A percentile compares a stretch with the other conserved stretches of the same genome.
Evolutionary conservation across 2,797 vertebrate genomes (phyloP).

Genomic region (Micromesistius poutassou): DNA sequence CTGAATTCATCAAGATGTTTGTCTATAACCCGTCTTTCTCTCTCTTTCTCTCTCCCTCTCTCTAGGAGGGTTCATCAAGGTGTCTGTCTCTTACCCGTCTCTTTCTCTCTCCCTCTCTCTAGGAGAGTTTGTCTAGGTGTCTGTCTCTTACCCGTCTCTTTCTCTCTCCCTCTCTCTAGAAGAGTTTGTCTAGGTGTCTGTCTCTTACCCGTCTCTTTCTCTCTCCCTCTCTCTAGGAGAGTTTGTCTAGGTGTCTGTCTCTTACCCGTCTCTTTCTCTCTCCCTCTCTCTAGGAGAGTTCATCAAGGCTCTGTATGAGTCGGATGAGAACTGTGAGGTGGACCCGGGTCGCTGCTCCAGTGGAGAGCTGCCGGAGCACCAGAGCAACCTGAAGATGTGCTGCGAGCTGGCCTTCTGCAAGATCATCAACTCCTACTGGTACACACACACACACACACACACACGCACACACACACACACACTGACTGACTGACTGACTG

Average conservation of each 20-base stretch:
- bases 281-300: conserved; percentile 80
- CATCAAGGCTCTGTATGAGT: conserved; percentile 94
- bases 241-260: not conserved
- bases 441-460: conserved; percentile 4
- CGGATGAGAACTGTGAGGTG: conserved; percentile 94
- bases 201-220: too few relatives aligned
- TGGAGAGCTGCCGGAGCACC: conserved; percentile 83
- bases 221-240: too few relatives aligned
- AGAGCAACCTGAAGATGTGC: conserved; percentile 97
- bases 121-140: too few relatives aligned
- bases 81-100: not conserved
- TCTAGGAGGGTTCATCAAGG: too few relatives aligned
- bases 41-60: not conserved
- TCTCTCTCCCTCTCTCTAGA: too few relatives aligned
- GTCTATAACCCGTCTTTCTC: not conserved
- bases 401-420: conserved; percentile 98
- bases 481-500: too few relatives aligned
- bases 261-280: not conserved
- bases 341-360: conserved; percentile 87
- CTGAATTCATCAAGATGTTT: too few relatives aligned
- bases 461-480: not conserved
- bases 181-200: too few relatives aligned
- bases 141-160: too few relatives aligned
- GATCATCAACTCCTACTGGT: conserved; percentile 98
- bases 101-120: too few relatives aligned